These are phyloP conservation scores for Pilophorus perplexus DNA, from an alignment of 2,888 invertebrate species.

Conservation along the genomic window DNA sequence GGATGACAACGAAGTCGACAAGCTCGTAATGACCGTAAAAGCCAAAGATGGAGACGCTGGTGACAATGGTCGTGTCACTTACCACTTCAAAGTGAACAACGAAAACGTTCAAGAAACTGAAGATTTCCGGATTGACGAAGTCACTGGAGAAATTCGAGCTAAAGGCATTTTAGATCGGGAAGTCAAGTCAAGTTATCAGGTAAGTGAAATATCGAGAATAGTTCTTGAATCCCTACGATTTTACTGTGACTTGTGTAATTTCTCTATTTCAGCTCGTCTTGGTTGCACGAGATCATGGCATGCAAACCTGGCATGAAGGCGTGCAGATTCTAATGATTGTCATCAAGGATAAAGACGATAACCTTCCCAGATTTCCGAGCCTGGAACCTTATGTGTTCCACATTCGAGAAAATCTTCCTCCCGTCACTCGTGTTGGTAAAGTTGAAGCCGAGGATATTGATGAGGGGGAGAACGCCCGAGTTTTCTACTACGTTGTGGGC, in stretches of 20 bases:
- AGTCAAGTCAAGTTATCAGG: slow-evolving; percentile 63
- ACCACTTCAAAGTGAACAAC: slow-evolving; percentile 75
- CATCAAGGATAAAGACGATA: slow-evolving; percentile 77
- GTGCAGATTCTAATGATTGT: slow-evolving; percentile 70
- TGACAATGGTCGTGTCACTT: slow-evolving; percentile 79
- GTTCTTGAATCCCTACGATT: not conserved
- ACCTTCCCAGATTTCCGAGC: slow-evolving; percentile 69
- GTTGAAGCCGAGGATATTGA: slow-evolving; percentile 73
- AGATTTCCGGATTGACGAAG: slow-evolving; percentile 75
- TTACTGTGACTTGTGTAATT: not conserved
- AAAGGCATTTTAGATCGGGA: slow-evolving; percentile 79
- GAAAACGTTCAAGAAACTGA: slow-evolving; percentile 74
- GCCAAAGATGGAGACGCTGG: slow-evolving; percentile 80
- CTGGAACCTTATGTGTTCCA: slow-evolving; percentile 65
- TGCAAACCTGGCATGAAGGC: slow-evolving; percentile 75
- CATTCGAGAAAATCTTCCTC: slow-evolving; percentile 67
- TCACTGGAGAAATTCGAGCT: slow-evolving; percentile 76
- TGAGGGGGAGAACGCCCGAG: slow-evolving; percentile 74
- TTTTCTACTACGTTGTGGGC: slow-evolving; percentile 76
- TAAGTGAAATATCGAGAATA: slow-evolving; percentile 50
- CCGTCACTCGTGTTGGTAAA: slow-evolving; percentile 66
- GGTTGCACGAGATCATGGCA: slow-evolving; percentile 80
- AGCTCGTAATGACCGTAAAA: slow-evolving; percentile 74
- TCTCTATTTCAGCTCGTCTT: slow-evolving; percentile 64
- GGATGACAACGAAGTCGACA: slow-evolving; percentile 69